Evolutionary conservation across 2,113 vertebrate species (phyloP).

Genomic region (Sylvia atricapilla): DNA sequence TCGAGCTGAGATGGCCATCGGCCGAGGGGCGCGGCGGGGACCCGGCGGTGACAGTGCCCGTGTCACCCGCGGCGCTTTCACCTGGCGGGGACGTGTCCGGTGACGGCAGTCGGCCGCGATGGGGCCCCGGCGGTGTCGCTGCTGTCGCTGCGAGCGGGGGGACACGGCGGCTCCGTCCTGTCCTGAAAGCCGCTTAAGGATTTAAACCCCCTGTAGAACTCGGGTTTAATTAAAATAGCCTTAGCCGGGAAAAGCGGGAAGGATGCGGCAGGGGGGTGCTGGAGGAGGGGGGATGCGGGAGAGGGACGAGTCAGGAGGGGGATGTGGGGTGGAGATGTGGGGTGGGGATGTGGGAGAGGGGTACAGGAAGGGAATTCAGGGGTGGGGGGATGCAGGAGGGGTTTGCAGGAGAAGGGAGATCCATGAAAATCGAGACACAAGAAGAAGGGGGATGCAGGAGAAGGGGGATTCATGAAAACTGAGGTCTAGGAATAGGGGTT

Average conservation of each 20-base stretch:
- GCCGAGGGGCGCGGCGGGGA: neutral
- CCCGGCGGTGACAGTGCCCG: accelerated
- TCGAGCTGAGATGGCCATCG: neutral
- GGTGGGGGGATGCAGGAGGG: too few species aligned
- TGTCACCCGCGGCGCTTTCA: neutral
- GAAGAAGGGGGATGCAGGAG: too few species aligned
- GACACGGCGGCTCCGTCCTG: neutral
- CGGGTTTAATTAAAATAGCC: constrained; percentile 3
- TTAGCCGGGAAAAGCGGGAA: neutral
- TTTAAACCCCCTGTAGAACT: neutral
- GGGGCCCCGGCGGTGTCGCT: neutral
- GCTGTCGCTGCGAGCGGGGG: neutral
- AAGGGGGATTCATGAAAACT: neutral
- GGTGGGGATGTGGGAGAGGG: neutral
- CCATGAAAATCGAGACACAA: neutral
- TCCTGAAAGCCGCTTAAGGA: neutral
- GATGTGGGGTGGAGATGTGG: neutral
- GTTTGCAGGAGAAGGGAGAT: neutral
- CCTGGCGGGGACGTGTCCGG: accelerated
- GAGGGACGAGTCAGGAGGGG: neutral
- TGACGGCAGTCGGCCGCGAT: accelerated
- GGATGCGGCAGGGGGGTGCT: neutral
- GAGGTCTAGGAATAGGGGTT: neutral
- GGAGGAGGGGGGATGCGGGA: neutral
- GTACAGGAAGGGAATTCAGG: neutral